Base-by-base conservation (phyloP, 2,113 vertebrate genomes). In the Rhinichthys klamathensis region DNA sequence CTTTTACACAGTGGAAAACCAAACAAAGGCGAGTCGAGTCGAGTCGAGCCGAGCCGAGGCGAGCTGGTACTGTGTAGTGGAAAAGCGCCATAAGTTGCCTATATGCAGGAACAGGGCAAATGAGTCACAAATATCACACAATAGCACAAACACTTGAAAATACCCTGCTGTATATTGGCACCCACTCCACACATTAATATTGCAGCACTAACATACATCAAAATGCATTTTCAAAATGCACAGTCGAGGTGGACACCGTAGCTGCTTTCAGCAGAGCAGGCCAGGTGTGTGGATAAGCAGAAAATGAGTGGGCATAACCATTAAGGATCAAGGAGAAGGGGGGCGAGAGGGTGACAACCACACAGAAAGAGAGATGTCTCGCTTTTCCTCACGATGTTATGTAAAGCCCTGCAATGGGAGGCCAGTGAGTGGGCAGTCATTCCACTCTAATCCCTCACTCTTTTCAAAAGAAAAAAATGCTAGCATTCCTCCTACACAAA, bases 361-460 rank as follows among this genome's bases (percentile, higher is more conserved):
- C 44, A 15, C 60, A 83, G 58, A 83, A 79, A 32, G 27, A 69
- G 21, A 70, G 25, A 78, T 27, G 65, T 46, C 82, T 32, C 73
- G 13, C 69, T 56, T 69, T 78, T 46, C 82, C 74, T 70, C 25
- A 13, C 15, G 8, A 84, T 72, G 76, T 87, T 81, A 88, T 88
- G 88, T 87, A 87, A 88, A 77, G 61, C 85, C 84, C 35, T 87
- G 75, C 76, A 87, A 88, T 84, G 74, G 54, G 80, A 90, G 85
- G 80, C 82, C 61, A 73, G 77, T 76, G 89, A 87, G 89, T 86
- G 89, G 89, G 89, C 80, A 88, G 86, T 74, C 84, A 83, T 87
- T 85, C 87, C 83, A 85, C 86, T 74, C 65, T 82, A 85, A 88
- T 85, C 84, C 73, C 80, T 78, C 79, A 41, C 76, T 86, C 81